These are phyloP conservation scores for Scrobipalpa atriplicella DNA, from an alignment of 2,888 invertebrate species.

Conservation along the genomic window DNA sequence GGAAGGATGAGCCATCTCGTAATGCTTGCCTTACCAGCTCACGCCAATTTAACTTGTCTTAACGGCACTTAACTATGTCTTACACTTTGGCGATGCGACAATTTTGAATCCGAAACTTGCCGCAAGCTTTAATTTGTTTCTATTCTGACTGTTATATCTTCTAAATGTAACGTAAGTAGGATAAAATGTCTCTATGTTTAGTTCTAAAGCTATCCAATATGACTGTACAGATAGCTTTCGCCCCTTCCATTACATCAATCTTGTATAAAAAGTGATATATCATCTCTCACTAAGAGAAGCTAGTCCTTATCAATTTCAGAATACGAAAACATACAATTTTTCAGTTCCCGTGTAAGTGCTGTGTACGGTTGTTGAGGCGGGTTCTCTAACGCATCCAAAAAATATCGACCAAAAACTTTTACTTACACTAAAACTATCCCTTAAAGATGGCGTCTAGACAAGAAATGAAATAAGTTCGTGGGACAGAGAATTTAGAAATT, in stretches of 20 bases:
- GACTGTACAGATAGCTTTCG: neutral
- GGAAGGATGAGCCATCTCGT: constrained; percentile 46
- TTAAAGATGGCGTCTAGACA: too few species aligned
- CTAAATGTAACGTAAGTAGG: neutral
- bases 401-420: too few species aligned
- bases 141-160: neutral
- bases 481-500: too few species aligned
- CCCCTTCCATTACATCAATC: constrained; percentile 14
- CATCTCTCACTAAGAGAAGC: constrained; percentile 18
- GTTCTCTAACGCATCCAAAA: constrained; percentile 42
- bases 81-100: neutral
- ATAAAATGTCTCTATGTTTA: neutral
- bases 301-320: constrained; percentile 24
- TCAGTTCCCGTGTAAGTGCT: constrained; percentile 72
- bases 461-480: too few species aligned
- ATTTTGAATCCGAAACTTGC: constrained; percentile 19
- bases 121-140: constrained; percentile 15
- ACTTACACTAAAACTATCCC: too few species aligned
- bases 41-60: constrained; percentile 46
- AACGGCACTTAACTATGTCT: constrained; percentile 38
- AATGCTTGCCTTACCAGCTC: constrained; percentile 47
- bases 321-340: constrained; percentile 34
- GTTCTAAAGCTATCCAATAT: neutral
- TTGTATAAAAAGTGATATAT: constrained; percentile 6
- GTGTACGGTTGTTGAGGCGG: constrained; percentile 67